These are phyloP conservation scores for Erannis defoliaria DNA, from an alignment of 2,888 invertebrate species.

Conservation along the genomic window DNA sequence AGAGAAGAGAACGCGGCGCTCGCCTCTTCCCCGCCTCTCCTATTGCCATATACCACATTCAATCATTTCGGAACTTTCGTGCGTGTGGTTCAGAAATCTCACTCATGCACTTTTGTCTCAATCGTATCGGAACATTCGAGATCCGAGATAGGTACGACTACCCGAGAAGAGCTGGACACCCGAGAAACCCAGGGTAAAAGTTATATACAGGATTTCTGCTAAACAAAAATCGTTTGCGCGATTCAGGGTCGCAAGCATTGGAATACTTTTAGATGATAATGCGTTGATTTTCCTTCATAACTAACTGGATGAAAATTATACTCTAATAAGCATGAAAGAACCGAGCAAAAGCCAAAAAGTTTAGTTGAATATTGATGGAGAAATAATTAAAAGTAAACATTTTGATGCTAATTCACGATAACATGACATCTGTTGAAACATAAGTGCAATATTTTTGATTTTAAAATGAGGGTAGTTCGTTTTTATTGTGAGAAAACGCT, in stretches of 20 bases:
- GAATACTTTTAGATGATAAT: background rate
- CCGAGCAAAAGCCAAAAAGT: no score
- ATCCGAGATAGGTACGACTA: slow-evolving; percentile 62
- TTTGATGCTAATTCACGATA: background rate
- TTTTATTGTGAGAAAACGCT: background rate
- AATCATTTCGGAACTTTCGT: slow-evolving; percentile 54
- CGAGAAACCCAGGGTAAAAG: slow-evolving; percentile 13
- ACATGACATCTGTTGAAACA: slow-evolving; percentile 15
- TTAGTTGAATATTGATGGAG: background rate
- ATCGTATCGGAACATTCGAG: slow-evolving; percentile 52
- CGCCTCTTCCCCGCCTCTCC: slow-evolving; percentile 61
- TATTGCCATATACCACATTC: slow-evolving; percentile 54
- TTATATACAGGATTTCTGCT: slow-evolving; percentile 19
- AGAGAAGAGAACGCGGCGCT: slow-evolving; percentile 62
- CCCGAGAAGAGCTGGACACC: slow-evolving; percentile 79
- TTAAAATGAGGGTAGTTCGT: slow-evolving; percentile 25
- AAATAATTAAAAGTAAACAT: background rate
- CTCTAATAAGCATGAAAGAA: background rate
- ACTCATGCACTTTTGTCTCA: slow-evolving; percentile 46
- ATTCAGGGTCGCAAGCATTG: slow-evolving; percentile 41
- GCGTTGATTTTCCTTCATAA: no score
- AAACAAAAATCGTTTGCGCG: slow-evolving; percentile 53
- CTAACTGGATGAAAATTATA: background rate
- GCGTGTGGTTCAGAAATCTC: slow-evolving; percentile 54
- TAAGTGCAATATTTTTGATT: background rate